These are phyloP conservation scores for Notothenia rossii DNA, from an alignment of 2,113 vertebrate species.

Conservation along the genomic window DNA sequence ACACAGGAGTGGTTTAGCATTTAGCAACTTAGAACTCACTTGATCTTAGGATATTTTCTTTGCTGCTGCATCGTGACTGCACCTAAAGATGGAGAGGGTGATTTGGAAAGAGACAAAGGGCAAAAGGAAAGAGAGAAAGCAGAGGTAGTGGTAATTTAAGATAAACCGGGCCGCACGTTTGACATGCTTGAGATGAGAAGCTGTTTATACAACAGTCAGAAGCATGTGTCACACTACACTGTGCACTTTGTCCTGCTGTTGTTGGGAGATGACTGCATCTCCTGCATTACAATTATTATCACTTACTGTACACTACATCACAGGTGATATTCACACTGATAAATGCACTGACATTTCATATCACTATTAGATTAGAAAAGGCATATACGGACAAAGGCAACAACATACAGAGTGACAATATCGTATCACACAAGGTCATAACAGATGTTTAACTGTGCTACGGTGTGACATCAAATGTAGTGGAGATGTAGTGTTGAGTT, in stretches of 20 bases:
- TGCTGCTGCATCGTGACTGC: slow-evolving; percentile 99
- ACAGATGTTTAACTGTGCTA: slow-evolving; percentile 69
- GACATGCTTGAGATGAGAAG: slow-evolving; percentile 72
- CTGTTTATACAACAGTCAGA: slow-evolving; percentile 66
- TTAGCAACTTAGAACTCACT: slow-evolving; percentile 87
- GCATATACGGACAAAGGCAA: slow-evolving; percentile 73
- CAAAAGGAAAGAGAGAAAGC: slow-evolving; percentile 80
- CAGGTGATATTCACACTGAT: slow-evolving; percentile 50
- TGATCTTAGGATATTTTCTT: slow-evolving; percentile 99
- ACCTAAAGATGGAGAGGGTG: slow-evolving; percentile 88
- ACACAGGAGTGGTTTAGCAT: slow-evolving; percentile 10
- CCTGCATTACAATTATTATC: slow-evolving; percentile 51
- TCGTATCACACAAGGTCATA: slow-evolving; percentile 64
- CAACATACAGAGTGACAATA: slow-evolving; percentile 73
- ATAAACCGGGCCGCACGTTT: slow-evolving; percentile 62
- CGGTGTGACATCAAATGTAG: slow-evolving; percentile 74
- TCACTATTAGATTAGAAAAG: slow-evolving; percentile 24
- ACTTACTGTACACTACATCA: slow-evolving; percentile 48
- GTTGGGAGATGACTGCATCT: slow-evolving; percentile 70
- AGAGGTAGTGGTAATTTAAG: slow-evolving; percentile 72
- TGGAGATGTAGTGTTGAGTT: slow-evolving; percentile 66
- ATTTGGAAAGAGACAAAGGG: slow-evolving; percentile 62
- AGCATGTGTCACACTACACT: slow-evolving; percentile 71
- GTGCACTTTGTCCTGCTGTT: slow-evolving; percentile 74
- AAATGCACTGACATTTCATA: slow-evolving; percentile 60